Evolutionary conservation across 53 echinoderm and acorn worm species (phyloP), one percentile per base, ranked within the genome.

Genomic region (Hippasteria phrygiana): DNA sequence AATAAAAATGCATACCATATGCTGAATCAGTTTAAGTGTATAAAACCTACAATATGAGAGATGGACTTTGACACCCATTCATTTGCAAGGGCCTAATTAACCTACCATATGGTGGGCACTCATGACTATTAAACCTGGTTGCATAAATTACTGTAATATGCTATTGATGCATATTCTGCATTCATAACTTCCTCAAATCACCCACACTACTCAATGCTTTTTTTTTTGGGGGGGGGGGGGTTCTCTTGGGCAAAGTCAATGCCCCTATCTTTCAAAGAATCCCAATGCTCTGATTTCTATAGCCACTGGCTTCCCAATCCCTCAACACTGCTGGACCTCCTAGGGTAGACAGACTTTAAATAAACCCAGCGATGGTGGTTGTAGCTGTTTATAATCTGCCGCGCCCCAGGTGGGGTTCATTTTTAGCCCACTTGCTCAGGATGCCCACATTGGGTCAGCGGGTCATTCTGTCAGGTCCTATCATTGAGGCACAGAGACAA

Each of bases 361-460:
- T 42, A 73, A 73, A 42, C 43, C 8, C 3, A 5, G 10, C 71
- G 2, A 32, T 42, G 42, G n/a, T 41, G 62, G 22, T 20, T 73
- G 28, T 46, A 65, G 27, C 81, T 65, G 63, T 65, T 65, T 28
- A 43, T 18, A 31, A 81, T 32, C 63, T 40, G 54, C 81, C 64
- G 20, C 81, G 45, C n/a, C 6, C 18, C 42, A 65, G 47, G 4
- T 37, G 1, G 63, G 64, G 81, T 43, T 81, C 64, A 64, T 64
- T n/a, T 63, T 81, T 63, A 81, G 65, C 37, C 46, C 27, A 81
- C 45, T 47, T 42, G 41, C 73, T 14, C 12, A 14, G 73, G 73
- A 73, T 42, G 41, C 34, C 73, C 73, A 24, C 73, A 22, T 26
- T 64, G 26, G 37, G 42, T 43, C 14, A 42, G 17, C 18, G 24